Conservation (phyloP, 2,888 invertebrate genomes). For the Apocheima hispidaria region DNA sequence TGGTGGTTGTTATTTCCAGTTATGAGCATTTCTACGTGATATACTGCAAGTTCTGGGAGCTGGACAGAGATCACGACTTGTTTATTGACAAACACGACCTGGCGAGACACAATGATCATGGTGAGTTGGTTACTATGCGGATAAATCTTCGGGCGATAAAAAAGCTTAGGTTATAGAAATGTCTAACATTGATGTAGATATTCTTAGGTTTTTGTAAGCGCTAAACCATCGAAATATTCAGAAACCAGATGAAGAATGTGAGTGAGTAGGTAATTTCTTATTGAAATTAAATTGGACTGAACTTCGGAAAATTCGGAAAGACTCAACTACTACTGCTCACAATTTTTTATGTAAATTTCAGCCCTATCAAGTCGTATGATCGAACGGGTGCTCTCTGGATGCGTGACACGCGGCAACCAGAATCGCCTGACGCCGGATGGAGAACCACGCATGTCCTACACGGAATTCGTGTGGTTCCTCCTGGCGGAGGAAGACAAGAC, state of each 20-base stretch:
- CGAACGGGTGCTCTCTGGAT: constrained; percentile 98
- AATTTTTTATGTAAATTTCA: constrained; percentile 69
- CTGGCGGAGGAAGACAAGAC: constrained; percentile 99
- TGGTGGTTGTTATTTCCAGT: constrained; percentile 82
- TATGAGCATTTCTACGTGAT: constrained; percentile 99
- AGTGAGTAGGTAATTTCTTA: too few species aligned
- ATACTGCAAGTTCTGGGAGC: constrained; percentile 99
- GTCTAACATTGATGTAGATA: too few species aligned
- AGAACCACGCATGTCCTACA: constrained; percentile 96
- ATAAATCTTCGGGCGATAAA: too few species aligned
- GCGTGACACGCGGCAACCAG: constrained; percentile 94
- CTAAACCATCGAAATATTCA: too few species aligned
- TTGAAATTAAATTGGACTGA: too few species aligned
- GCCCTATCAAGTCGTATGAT: constrained; percentile 98
- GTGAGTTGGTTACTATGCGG: too few species aligned
- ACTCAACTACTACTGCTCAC: too few species aligned
- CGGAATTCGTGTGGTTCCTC: constrained; percentile 99
- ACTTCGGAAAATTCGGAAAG: too few species aligned
- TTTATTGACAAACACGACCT: constrained; percentile 97
- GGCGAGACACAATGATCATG: constrained; percentile 97
- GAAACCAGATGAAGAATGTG: too few species aligned
- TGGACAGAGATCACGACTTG: constrained; percentile 99
- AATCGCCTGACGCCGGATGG: constrained; percentile 82
- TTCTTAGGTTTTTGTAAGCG: too few species aligned
- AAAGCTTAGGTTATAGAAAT: too few species aligned